These are phyloP conservation scores for Zoroaster sp. DNA, from an alignment of 53 echinoderm and acorn worm species.

Conservation along the genomic window DNA sequence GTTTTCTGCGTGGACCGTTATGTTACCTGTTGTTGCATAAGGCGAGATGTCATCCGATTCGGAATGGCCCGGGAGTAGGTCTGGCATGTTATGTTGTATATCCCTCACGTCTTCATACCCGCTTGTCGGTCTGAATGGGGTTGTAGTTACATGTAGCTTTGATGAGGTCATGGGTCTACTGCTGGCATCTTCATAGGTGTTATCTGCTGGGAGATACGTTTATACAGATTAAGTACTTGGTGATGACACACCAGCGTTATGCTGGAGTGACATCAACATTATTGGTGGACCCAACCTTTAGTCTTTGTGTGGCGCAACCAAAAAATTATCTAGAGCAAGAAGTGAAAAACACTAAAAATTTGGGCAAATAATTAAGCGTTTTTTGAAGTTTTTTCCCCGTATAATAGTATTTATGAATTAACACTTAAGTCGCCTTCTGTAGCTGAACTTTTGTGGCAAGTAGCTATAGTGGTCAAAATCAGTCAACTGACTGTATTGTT, in stretches of 20 bases:
- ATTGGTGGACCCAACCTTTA: too few relatives aligned
- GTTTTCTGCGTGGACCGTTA: conserved; percentile 13
- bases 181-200: conserved; percentile 32
- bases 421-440: too few relatives aligned
- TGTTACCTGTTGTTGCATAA: conserved; percentile 1
- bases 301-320: too few relatives aligned
- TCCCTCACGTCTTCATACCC: conserved; percentile 38
- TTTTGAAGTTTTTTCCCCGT: too few relatives aligned
- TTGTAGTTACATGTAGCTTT: not conserved
- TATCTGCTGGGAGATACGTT: not conserved
- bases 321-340: too few relatives aligned
- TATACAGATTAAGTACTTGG: not conserved
- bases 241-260: not conserved
- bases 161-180: not conserved
- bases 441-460: too few relatives aligned
- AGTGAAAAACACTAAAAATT: too few relatives aligned
- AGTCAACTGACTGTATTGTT: too few relatives aligned
- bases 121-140: conserved; percentile 17
- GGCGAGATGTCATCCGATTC: conserved; percentile 31
- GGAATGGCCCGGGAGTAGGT: not conserved
- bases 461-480: too few relatives aligned
- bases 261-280: not conserved
- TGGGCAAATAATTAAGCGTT: too few relatives aligned
- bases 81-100: conserved; percentile 14
- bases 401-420: too few relatives aligned